phyloP scores from a whole-genome alignment of 1,140 invertebrate genomes.

The Asbolus verrucosus region DNA sequence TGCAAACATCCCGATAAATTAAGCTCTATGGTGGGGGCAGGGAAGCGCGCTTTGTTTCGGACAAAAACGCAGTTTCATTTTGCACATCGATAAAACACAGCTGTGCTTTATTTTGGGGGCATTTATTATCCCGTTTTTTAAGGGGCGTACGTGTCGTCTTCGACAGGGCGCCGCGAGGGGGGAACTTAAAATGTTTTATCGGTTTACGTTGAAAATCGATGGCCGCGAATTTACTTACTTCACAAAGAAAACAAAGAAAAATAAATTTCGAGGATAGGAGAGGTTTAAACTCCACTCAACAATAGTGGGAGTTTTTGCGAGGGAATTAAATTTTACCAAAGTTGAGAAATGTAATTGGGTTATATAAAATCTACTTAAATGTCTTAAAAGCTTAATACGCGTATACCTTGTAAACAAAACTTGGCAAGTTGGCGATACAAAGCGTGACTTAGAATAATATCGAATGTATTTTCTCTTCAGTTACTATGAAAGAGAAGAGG shows the following conservation, averaged over 20 bases:
- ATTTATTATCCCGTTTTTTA: constrained; percentile 33
- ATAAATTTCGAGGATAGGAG: constrained; percentile 21
- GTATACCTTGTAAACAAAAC: not conserved
- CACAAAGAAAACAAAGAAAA: no score
- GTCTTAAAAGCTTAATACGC: no score
- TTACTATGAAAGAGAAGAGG: no score
- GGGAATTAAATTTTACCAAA: constrained; percentile 19
- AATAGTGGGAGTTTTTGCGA: constrained; percentile 17
- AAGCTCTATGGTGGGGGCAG: not conserved
- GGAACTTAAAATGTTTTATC: constrained; percentile 10
- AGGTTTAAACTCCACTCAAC: constrained; percentile 21
- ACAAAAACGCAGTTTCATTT: constrained; percentile 34
- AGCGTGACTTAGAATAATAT: constrained; percentile 1
- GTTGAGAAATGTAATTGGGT: constrained; percentile 20
- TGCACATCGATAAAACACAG: constrained; percentile 35
- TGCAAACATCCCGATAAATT: constrained; percentile 24
- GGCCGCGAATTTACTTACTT: constrained; percentile 19
- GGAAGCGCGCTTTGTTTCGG: not conserved
- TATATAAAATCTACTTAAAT: constrained; percentile 11
- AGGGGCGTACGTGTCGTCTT: not conserved
- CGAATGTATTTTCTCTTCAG: not conserved
- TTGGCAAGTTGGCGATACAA: not conserved
- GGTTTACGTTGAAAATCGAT: constrained; percentile 1
- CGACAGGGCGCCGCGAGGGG: not conserved
- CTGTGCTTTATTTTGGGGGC: constrained; percentile 34